Percentiles rank a stretch among this genome's conserved stretches.
Conservation (phyloP, 1,140 invertebrate species). For the Ylistrum balloti region DNA sequence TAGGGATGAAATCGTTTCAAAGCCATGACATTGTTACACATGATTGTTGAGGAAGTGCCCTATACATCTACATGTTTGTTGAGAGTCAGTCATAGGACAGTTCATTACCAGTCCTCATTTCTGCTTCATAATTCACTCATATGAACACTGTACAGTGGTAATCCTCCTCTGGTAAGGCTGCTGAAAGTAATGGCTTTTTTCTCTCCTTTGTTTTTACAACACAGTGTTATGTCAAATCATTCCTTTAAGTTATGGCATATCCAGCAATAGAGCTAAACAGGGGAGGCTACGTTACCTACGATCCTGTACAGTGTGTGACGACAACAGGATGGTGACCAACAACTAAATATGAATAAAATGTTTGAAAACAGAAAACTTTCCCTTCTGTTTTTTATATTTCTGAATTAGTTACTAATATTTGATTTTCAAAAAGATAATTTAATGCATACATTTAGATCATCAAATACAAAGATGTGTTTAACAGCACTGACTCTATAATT, state of each 20-base stretch:
- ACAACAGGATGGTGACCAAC: background rate
- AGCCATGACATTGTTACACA: background rate
- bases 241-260: background rate
- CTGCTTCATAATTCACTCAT: background rate
- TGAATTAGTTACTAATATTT: no score
- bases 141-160: background rate
- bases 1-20: background rate
- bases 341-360: conserved; percentile 31
- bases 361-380: conserved; percentile 29
- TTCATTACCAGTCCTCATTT: no score
- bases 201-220: background rate
- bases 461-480: no score
- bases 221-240: background rate
- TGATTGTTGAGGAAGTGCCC: no score
- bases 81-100: background rate
- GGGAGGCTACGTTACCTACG: background rate
- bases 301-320: background rate
- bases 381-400: no score
- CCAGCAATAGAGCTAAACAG: background rate
- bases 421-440: no score
- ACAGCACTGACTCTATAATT: no score
- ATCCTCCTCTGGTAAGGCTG: background rate
- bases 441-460: no score
- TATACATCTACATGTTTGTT: no score
- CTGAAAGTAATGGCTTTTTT: background rate